Conservation (phyloP, 1,140 invertebrate species). For the Sesamia nonagrioides region DNA sequence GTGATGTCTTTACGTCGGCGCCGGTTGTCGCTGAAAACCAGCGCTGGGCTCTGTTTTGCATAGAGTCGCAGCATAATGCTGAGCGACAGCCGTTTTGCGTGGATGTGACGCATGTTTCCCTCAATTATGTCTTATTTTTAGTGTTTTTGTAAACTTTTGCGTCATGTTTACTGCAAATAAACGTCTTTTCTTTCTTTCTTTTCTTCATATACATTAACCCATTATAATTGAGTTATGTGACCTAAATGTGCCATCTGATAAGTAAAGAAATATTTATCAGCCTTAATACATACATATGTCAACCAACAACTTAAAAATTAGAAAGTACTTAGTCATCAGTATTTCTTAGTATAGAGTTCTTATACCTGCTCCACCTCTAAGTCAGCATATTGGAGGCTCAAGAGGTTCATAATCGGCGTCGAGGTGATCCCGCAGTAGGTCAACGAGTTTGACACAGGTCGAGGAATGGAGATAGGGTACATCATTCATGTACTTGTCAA, state of each 20-base stretch:
- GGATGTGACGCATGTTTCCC: no score
- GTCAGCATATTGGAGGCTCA: conserved; percentile 59
- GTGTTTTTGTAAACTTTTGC: no score
- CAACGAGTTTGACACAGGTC: conserved; percentile 61
- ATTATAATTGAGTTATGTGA: conserved; percentile 33
- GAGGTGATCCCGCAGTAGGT: conserved; percentile 62
- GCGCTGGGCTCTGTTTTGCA: no score
- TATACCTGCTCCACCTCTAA: conserved; percentile 45
- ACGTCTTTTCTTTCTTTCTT: no score
- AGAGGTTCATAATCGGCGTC: conserved; percentile 54
- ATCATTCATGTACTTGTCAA: conserved; percentile 33
- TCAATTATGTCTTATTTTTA: no score
- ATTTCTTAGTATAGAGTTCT: conserved; percentile 38
- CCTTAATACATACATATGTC: conserved; percentile 14
- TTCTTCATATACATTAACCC: no score
- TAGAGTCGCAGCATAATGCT: no score
- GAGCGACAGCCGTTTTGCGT: no score
- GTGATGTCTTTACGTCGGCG: no score
- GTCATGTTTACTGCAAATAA: no score
- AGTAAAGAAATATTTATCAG: conserved; percentile 18
- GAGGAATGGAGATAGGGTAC: conserved; percentile 51
- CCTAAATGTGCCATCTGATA: conserved; percentile 7
- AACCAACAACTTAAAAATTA: conserved; percentile 20
- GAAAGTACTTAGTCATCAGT: conserved; percentile 41
- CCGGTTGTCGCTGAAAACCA: no score